phyloP scores from a whole-genome alignment of 2,888 invertebrate species.

The Linyphia triangularis region DNA sequence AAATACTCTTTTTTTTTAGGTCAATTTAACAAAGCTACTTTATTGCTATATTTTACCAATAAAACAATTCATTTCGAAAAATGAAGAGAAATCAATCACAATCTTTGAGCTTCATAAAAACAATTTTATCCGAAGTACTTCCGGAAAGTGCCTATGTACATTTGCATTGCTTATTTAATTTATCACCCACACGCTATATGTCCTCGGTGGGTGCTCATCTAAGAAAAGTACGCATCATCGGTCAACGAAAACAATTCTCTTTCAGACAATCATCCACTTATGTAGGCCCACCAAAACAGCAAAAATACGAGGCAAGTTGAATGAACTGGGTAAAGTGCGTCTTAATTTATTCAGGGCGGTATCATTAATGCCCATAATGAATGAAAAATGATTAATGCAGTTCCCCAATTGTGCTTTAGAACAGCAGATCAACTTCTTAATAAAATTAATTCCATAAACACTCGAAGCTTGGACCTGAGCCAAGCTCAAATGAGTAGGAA shows the following conservation, averaged over 20 bases:
- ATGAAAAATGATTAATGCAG: conserved; percentile 27
- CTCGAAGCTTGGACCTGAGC: not conserved
- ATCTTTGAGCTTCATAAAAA: too few relatives aligned
- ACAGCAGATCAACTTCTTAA: conserved; percentile 41
- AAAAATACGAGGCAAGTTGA: not conserved
- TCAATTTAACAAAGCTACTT: too few relatives aligned
- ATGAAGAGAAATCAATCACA: too few relatives aligned
- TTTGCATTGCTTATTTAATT: too few relatives aligned
- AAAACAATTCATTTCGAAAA: too few relatives aligned
- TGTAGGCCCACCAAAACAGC: not conserved
- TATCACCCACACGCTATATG: too few relatives aligned
- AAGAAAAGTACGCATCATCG: too few relatives aligned
- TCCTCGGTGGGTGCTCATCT: too few relatives aligned
- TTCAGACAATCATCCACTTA: not conserved
- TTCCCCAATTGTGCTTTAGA: conserved; percentile 42
- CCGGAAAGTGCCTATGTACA: too few relatives aligned
- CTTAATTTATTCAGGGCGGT: conserved; percentile 14
- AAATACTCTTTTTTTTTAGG: too few relatives aligned
- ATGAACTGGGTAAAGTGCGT: not conserved
- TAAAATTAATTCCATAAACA: conserved; percentile 26
- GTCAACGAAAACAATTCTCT: not conserved
- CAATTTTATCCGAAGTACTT: too few relatives aligned
- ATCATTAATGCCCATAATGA: conserved; percentile 5
- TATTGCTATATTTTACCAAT: too few relatives aligned
- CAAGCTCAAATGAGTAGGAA: not conserved